Percentiles rank a stretch among this genome's conserved stretches.
phyloP scores from a whole-genome alignment of 2,113 vertebrate genomes.

The Ciconia maguari region DNA sequence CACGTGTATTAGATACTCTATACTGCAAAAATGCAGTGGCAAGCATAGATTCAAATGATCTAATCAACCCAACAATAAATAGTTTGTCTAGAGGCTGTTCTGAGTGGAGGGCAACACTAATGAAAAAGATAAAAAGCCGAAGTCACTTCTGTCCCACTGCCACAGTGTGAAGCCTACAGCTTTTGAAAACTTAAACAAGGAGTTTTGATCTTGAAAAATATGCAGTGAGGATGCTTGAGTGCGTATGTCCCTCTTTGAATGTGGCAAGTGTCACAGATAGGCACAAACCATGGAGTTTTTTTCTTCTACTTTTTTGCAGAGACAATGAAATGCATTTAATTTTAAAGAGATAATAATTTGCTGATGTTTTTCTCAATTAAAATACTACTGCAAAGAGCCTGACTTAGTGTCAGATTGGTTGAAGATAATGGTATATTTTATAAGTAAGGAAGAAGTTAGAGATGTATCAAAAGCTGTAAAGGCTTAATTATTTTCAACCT shows the following conservation, averaged over 20 bases:
- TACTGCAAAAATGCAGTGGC: neutral
- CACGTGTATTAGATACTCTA: neutral
- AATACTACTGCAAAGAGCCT: neutral
- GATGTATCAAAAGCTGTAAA: neutral
- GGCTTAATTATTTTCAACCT: neutral
- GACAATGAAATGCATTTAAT: neutral
- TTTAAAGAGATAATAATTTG: neutral
- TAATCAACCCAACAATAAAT: constrained; percentile 21
- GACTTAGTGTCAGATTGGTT: neutral
- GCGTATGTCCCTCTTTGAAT: neutral
- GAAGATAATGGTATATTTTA: neutral
- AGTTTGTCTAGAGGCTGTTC: neutral
- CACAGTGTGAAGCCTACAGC: neutral
- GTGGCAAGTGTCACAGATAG: neutral
- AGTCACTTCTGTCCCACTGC: neutral
- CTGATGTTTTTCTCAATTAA: neutral
- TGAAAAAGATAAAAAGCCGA: neutral
- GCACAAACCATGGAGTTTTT: neutral
- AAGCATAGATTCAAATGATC: neutral
- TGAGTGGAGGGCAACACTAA: neutral
- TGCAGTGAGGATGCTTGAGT: neutral
- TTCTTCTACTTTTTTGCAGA: neutral
- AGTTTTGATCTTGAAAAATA: neutral
- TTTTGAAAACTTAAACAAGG: neutral
- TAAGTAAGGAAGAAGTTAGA: neutral